Evolutionary conservation across 2,113 vertebrate species (phyloP), one percentile per base, ranked within the genome.

Genomic region (Pyxicephalus adspersus): DNA sequence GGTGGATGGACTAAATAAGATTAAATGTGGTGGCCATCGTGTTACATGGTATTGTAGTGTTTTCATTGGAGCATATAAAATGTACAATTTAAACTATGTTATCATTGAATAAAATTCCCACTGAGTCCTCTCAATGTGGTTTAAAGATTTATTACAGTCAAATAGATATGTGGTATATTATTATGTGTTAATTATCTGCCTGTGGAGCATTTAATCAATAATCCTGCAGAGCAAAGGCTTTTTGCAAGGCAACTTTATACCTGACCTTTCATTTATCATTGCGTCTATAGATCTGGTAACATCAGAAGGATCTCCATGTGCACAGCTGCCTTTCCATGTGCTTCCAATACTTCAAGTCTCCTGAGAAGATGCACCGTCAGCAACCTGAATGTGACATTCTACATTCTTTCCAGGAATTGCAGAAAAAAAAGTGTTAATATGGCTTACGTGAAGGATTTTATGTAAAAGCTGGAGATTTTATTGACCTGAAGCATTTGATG

Each of bases 391-490:
- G 34, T 68, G 65, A 60, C 65, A 70, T 70, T 50, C 26, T 22
- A 70, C 50, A 66, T 73, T 82, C 61, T 82, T 81, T 81, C 79
- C 79, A 81, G 68, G 79, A 81, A 81, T 58, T 23, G 19, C 26
- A 73, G 25, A 64, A 54, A 64, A n/a, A n/a, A 64, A 52, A n/a
- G 28, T 25, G 29, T 52, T 57, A 45, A 23, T 58, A 51, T 78
- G 76, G 64, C 29, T 60, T 58, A 68, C 16, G 77, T 60, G 66
- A 78, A 77, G 45, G 63, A 34, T 65, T 55, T 67, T 31, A 67
- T 58, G 64, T 58, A 57, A 58, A 58, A 58, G 2, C 45, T 55
- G 63, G 38, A 28, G 28, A 75, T 45, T 25, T 64, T 64, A 25
- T 64, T 60, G 19, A 60, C 20, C 57, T 60, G 57, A 60, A 60